phyloP scores from a whole-genome alignment of 1,140 invertebrate species.

The Drosophila guanche region DNA sequence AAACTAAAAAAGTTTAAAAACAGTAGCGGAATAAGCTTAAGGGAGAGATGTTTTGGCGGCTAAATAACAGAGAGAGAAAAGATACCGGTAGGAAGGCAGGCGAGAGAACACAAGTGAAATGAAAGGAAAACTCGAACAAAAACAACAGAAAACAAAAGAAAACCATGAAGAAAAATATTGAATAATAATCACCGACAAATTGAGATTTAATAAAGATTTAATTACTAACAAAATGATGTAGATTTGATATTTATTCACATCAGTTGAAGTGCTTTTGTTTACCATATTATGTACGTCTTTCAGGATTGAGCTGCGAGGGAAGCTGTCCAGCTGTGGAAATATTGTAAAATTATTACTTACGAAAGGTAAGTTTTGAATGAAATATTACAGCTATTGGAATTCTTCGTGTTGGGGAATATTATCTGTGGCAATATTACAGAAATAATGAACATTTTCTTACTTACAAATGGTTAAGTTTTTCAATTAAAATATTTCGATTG shows the following conservation, averaged over 20 bases:
- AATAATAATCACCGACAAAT: conserved; percentile 81
- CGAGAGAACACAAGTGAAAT: not conserved
- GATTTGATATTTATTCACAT: not conserved
- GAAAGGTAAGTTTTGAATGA: too few species aligned
- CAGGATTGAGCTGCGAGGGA: too few species aligned
- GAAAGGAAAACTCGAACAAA: conserved; percentile 17
- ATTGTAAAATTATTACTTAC: too few species aligned
- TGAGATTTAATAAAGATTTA: conserved; percentile 81
- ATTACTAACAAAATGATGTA: conserved; percentile 65
- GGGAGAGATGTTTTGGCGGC: conserved; percentile 43
- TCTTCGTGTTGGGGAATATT: too few species aligned
- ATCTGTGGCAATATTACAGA: too few species aligned
- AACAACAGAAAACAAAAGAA: conserved; percentile 26
- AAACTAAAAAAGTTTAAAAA: conserved; percentile 34
- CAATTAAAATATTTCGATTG: too few species aligned
- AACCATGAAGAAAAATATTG: conserved; percentile 60
- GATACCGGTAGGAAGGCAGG: conserved; percentile 7
- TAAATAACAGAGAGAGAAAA: conserved; percentile 18
- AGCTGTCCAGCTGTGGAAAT: too few species aligned
- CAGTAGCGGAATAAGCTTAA: conserved; percentile 65
- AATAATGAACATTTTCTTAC: not conserved
- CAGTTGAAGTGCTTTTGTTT: not conserved
- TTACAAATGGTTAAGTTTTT: not conserved
- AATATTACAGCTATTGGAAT: too few species aligned
- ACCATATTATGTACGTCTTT: too few species aligned